These are phyloP conservation scores for Neoscelio sp. DNA, from an alignment of 2,888 invertebrate genomes.

Conservation along the genomic window DNA sequence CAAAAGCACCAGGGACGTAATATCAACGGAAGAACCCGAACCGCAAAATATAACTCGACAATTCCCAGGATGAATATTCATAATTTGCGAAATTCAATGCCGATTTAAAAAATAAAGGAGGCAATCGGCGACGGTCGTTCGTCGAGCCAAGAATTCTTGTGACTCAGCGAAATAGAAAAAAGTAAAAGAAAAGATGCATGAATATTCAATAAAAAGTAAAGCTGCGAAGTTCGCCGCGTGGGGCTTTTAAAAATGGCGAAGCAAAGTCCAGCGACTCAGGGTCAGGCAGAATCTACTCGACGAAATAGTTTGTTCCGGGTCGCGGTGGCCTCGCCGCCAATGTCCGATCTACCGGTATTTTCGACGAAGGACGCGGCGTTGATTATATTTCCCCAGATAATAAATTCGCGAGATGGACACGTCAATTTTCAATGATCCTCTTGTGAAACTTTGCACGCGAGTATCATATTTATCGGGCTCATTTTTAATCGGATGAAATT, in stretches of 20 bases:
- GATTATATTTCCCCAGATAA: conserved; percentile 55
- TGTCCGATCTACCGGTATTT: conserved; percentile 61
- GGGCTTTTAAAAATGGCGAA: conserved; percentile 47
- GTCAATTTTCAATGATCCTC: conserved; percentile 36
- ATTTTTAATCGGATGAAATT: neutral
- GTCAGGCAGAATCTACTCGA: conserved; percentile 61
- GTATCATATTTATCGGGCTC: neutral
- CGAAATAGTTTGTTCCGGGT: conserved; percentile 67
- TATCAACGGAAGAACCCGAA: no score
- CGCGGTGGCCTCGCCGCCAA: conserved; percentile 48
- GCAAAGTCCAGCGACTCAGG: conserved; percentile 55
- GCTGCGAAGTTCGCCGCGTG: conserved; percentile 36
- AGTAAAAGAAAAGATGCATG: conserved; percentile 8
- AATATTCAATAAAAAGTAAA: conserved; percentile 13
- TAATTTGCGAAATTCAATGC: no score
- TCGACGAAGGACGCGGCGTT: conserved; percentile 48
- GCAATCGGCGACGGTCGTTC: no score
- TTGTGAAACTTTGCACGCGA: conserved; percentile 12
- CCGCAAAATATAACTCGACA: no score
- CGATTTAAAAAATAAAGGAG: no score
- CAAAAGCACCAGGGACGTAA: no score
- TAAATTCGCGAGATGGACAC: conserved; percentile 45
- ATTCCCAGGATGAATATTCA: no score
- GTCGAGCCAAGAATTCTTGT: neutral
- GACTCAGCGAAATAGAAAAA: neutral